Evolutionary conservation across 2,113 vertebrate genomes (phyloP).

Genomic region (Apaloderma vittatum): DNA sequence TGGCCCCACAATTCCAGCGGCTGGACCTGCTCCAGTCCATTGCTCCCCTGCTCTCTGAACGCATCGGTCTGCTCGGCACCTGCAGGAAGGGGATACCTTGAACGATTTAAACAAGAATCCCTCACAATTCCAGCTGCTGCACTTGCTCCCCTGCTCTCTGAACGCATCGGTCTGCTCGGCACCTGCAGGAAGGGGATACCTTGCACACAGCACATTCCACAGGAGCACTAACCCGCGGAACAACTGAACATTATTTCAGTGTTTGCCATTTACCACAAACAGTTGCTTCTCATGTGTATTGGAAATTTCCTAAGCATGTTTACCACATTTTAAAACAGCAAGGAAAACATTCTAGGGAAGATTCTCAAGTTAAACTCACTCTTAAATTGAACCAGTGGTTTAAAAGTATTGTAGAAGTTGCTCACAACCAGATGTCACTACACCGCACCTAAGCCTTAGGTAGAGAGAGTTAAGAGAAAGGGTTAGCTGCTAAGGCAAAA

Average conservation of each 20-base stretch:
- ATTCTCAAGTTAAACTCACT: not conserved
- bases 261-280: slow-evolving; percentile 4
- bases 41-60: slow-evolving; percentile 32
- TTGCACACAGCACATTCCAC: not conserved
- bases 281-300: slow-evolving; percentile 14
- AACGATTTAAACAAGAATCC: not conserved
- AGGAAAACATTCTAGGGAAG: not conserved
- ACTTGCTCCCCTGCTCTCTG: slow-evolving; percentile 46
- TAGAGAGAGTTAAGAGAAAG: not conserved
- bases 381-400: not conserved
- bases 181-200: not conserved
- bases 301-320: not conserved
- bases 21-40: slow-evolving; percentile 37
- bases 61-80: not conserved
- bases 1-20: slow-evolving; percentile 17
- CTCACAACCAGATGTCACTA: not conserved
- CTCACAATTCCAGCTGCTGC: slow-evolving; percentile 11
- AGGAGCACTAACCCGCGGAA: slow-evolving; percentile 42
- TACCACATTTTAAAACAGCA: not conserved
- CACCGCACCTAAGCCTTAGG: not conserved
- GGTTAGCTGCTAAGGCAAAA: not conserved
- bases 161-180: not conserved
- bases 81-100: not conserved
- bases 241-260: slow-evolving; percentile 28
- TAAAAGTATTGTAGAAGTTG: not conserved